Conservation (phyloP, 37 sponge, comb jelly and placozoan genomes). For the Crambe crambe region DNA sequence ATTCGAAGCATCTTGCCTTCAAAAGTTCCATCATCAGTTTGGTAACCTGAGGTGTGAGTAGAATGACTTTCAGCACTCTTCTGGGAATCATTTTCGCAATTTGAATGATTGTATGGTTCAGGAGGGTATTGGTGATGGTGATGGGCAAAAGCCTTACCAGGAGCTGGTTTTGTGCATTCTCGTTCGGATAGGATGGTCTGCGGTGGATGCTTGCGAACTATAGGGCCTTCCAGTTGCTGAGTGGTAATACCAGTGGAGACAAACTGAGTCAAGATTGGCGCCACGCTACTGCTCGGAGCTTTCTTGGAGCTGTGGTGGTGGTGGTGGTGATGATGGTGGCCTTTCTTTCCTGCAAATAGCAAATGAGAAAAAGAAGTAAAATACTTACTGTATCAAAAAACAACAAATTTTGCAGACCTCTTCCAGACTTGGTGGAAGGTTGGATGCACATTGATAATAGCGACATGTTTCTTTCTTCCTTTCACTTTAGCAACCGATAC, state of each 20-base stretch:
- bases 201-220: slow-evolving; percentile 4
- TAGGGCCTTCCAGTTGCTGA: neutral
- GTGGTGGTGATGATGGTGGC: no score
- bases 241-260: neutral
- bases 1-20: slow-evolving; percentile 68
- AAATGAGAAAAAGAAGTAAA: neutral
- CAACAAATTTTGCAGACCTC: neutral
- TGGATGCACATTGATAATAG: slow-evolving; percentile 35
- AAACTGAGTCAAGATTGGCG: neutral
- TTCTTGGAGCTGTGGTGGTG: neutral
- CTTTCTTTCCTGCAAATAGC: neutral
- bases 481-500: neutral
- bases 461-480: neutral
- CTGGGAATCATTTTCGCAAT: slow-evolving; percentile 47
- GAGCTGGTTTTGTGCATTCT: neutral
- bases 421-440: neutral
- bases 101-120: neutral
- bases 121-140: neutral
- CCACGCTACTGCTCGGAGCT: neutral
- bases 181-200: no score
- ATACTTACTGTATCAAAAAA: no score
- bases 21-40: slow-evolving; percentile 68
- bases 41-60: slow-evolving; percentile 43
- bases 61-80: slow-evolving; percentile 45
- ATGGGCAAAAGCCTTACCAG: neutral